phyloP scores from a whole-genome alignment of 1,140 invertebrate species.

The Aplysia californica region DNA sequence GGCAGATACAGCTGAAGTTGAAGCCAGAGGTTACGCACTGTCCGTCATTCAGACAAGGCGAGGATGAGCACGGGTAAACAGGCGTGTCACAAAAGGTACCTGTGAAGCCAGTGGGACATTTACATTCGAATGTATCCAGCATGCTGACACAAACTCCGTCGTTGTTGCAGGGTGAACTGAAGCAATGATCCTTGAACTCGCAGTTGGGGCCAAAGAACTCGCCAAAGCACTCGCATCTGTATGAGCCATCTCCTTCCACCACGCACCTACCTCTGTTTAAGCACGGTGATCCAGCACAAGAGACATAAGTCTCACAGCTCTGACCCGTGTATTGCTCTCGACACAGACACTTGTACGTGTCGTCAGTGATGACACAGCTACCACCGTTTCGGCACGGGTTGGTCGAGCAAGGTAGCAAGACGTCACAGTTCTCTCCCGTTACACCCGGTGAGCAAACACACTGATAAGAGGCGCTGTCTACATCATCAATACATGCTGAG shows the following conservation, averaged over 20 bases:
- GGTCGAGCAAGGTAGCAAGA: slow-evolving; percentile 67
- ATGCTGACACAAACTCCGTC: slow-evolving; percentile 37
- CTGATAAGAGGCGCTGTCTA: slow-evolving; percentile 16
- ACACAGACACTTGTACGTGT: slow-evolving; percentile 42
- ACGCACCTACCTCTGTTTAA: slow-evolving; percentile 41
- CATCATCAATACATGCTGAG: slow-evolving; percentile 27
- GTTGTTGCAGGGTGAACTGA: slow-evolving; percentile 45
- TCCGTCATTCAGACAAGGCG: slow-evolving; percentile 48
- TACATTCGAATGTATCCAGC: slow-evolving; percentile 9
- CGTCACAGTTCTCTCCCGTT: slow-evolving; percentile 42
- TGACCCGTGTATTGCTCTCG: slow-evolving; percentile 30
- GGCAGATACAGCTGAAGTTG: slow-evolving; percentile 41
- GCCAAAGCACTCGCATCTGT: slow-evolving; percentile 33
- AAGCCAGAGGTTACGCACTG: slow-evolving; percentile 61
- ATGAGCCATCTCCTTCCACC: slow-evolving; percentile 31
- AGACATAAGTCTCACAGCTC: slow-evolving; percentile 37
- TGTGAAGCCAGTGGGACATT: slow-evolving; percentile 13
- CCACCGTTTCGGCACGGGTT: slow-evolving; percentile 49
- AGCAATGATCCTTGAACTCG: slow-evolving; percentile 37
- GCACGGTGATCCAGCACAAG: slow-evolving; percentile 41
- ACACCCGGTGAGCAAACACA: slow-evolving; percentile 31
- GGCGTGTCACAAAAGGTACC: slow-evolving; percentile 31
- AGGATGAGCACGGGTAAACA: slow-evolving; percentile 38
- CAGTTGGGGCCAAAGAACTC: slow-evolving; percentile 43
- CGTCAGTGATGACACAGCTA: slow-evolving; percentile 29